Evolutionary conservation across 1,140 invertebrate genomes (phyloP), one percentile per base, ranked within the genome.

Genomic region (Acyrthosiphon pisum): DNA sequence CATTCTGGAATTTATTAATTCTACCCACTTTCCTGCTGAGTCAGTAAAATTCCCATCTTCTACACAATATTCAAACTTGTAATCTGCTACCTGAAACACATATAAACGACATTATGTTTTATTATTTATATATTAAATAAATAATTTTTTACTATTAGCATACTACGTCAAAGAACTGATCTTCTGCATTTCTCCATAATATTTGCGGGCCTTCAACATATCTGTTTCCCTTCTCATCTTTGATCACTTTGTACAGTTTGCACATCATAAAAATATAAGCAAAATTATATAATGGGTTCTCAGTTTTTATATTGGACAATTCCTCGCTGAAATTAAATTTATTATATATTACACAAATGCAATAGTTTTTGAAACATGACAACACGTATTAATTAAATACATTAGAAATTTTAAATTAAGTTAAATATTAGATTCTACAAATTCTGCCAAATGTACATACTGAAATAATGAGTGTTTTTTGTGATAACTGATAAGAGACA

Each of bases 211-310:
- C 22, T 93, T 94, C 95, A 93, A 93, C 95, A 94, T 95, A 96
- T 93, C 94, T 94, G 94, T 94, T 95, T 94, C 93, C 95, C 94
- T 94, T 95, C 83, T 95, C 95, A 93, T 94, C 94, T 93, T 94
- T 94, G 94, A 96, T 96, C 68, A 95, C 95, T 94, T 97, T 97
- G 94, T 97, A 97, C 53, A 97, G 96, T 95, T 98, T 98, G 94
- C 97, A 97, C 91, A 98, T 97, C 94, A 98, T 95, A 30, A 98
- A 94, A 81, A 96, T 96, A 94, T 98, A 97, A 6, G 96, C 96
- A 95, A 98, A 98, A 94, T 97, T 95, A 94, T 97, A 98, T 6
- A 96, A 96, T 96, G 97, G 96, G 94, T 97, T 97, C 94, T 97
- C 98, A 48, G 96, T 96, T n/a, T 96, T 96, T 1, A 97, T 97